Base-by-base conservation (phyloP, 1,140 invertebrate genomes). In the Pachyrhynchus sulphureomaculatus region DNA sequence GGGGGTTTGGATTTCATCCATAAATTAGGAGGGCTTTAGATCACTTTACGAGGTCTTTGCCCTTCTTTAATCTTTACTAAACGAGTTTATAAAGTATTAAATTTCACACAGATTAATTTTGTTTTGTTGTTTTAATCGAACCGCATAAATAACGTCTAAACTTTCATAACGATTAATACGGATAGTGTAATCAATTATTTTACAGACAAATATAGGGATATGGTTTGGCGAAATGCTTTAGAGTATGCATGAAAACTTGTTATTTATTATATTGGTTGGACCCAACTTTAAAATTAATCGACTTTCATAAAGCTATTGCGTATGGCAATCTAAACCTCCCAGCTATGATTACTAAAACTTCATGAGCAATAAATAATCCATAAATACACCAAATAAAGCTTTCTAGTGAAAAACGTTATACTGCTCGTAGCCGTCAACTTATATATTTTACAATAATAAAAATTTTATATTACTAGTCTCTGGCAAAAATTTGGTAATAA, bases 1-100 rank as follows among this genome's bases (percentile, higher is more conserved):
- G 56, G 45, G 44, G n/a, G 29, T 39, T 59, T 51, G 34, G 45
- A 39, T 59, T 49, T 42, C 47, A 45, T 59, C 20, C 56, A 59
- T 59, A 59, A 59, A 59, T 59, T 59, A 59, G 13, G 10, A 8
- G 26, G 47, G 47, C 21, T 59, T n/a, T 47, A 57, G 54, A 57
- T 57, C 42, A 57, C 37, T 57, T 57, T 57, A 23, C 26, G 54
- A 55, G 53, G 53, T 36, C 15, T 20, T 18, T 18, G 15, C 8
- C 13, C 37, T 21, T 6, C 4, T 47, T 47, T 23, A 26, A 26
- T 24, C 44, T 26, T 15, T 32, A 17, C 6, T 15, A 23, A 23
- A 47, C 12, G 44, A 10, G 24, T 47, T 5, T 41, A 41, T 41
- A 4, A 41, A 4, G 37, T 18, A 51, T 37, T 21, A 51, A 51